Evolutionary conservation across 2,888 invertebrate genomes (phyloP).

Genomic region (Catotricha subobsoleta): DNA sequence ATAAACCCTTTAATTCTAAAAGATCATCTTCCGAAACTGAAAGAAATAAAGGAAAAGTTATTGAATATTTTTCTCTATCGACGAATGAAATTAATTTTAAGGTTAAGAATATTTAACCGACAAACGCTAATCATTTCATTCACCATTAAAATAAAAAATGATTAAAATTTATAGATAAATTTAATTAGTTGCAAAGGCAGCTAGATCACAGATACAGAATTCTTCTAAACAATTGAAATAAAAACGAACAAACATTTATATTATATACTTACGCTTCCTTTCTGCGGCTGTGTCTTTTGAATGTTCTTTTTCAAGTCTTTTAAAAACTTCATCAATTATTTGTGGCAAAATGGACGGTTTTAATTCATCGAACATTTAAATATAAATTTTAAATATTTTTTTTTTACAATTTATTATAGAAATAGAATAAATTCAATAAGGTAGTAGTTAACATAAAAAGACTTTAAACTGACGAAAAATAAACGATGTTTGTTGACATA

Average conservation of each 20-base stretch:
- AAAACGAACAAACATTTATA: not conserved
- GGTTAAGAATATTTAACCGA: too few species aligned
- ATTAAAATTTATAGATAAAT: too few species aligned
- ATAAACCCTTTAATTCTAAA: constrained; percentile 37
- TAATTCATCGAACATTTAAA: not conserved
- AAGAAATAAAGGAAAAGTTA: constrained; percentile 10
- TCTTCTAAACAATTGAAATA: not conserved
- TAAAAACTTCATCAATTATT: not conserved
- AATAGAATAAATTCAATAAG: too few species aligned
- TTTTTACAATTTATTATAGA: not conserved
- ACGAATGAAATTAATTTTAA: too few species aligned
- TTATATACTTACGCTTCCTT: not conserved
- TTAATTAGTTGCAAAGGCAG: too few species aligned
- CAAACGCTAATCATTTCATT: too few species aligned
- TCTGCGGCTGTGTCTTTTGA: not conserved
- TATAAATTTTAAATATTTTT: not conserved
- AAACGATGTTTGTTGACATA: too few species aligned
- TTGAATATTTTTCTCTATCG: too few species aligned
- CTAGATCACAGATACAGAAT: too few species aligned
- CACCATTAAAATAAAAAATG: too few species aligned
- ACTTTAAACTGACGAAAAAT: too few species aligned
- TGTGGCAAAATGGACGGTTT: not conserved
- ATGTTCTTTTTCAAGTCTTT: not conserved
- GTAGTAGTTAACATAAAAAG: too few species aligned
- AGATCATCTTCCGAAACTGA: constrained; percentile 40